A percentile compares a stretch with the other conserved stretches of the same genome.
phyloP scores from a whole-genome alignment of 2,888 invertebrate genomes.

The Drosophila infuscata region DNA sequence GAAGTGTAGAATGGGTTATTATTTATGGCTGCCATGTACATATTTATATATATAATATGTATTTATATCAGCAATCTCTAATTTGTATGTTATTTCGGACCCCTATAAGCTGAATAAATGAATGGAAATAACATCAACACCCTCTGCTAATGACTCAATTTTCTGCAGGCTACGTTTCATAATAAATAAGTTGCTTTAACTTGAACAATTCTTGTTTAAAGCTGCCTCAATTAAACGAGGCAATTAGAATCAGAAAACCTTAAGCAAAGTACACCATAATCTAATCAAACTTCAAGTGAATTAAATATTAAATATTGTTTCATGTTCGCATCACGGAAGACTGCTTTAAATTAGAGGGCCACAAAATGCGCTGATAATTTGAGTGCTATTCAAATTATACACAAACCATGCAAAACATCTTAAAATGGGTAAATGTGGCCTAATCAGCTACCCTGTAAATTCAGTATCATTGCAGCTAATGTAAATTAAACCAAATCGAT shows the following conservation, averaged over 20 bases:
- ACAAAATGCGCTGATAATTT: neutral
- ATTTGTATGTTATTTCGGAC: constrained; percentile 17
- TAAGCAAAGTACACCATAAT: neutral
- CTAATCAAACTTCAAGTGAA: neutral
- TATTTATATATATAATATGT: neutral
- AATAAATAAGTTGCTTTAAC: neutral
- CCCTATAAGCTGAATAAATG: neutral
- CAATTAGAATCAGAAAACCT: neutral
- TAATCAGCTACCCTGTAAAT: neutral
- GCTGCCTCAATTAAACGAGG: neutral
- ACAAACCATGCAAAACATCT: neutral
- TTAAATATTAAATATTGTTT: neutral
- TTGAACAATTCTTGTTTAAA: neutral
- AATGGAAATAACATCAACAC: neutral
- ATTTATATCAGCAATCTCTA: constrained; percentile 6
- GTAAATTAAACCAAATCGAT: constrained; percentile 6
- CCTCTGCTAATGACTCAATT: neutral
- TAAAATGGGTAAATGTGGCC: neutral
- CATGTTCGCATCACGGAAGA: neutral
- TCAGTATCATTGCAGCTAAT: neutral
- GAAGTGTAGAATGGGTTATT: constrained; percentile 6
- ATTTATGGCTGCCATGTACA: neutral
- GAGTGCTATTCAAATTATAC: neutral
- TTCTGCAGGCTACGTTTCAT: neutral
- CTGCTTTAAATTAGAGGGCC: neutral